Evolutionary conservation across 1,140 invertebrate species (phyloP).

Genomic region (Drosophila murphyi): DNA sequence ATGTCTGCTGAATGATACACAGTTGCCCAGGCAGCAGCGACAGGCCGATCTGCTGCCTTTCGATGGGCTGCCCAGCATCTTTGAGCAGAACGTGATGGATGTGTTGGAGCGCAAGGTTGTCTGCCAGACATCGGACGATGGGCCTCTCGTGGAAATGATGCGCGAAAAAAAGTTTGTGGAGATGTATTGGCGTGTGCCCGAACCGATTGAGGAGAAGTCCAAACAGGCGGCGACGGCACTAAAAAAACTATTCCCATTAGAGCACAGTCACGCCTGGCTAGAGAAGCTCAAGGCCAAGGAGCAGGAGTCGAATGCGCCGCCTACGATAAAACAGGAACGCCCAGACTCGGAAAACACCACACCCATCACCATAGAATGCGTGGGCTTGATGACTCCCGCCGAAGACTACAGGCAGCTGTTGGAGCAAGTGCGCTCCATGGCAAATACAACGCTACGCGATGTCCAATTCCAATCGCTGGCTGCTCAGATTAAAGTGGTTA

Average conservation of each 20-base stretch:
- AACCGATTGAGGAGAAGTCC: constrained; percentile 63
- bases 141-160: constrained; percentile 26
- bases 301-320: constrained; percentile 19
- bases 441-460: constrained; percentile 61
- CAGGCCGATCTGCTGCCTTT: constrained; percentile 73
- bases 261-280: constrained; percentile 60
- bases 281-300: constrained; percentile 67
- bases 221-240: constrained; percentile 59
- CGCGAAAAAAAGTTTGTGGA: constrained; percentile 63
- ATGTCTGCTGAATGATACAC: constrained; percentile 43
- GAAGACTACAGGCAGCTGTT: constrained; percentile 64
- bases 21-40: constrained; percentile 52
- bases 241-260: constrained; percentile 70
- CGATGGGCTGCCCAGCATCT: constrained; percentile 67
- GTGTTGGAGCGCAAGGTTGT: constrained; percentile 64
- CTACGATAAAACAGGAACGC: constrained; percentile 42
- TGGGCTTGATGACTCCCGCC: constrained; percentile 52
- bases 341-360: constrained; percentile 5
- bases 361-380: constrained; percentile 35
- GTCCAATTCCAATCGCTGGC: constrained; percentile 56
- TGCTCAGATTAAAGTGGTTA: constrained; percentile 66
- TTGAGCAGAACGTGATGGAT: constrained; percentile 74
- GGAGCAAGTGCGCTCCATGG: constrained; percentile 32
- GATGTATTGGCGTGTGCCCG: constrained; percentile 70
- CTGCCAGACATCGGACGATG: constrained; percentile 16